phyloP scores from a whole-genome alignment of 2,113 vertebrate species.

The Diadophis punctatus region DNA sequence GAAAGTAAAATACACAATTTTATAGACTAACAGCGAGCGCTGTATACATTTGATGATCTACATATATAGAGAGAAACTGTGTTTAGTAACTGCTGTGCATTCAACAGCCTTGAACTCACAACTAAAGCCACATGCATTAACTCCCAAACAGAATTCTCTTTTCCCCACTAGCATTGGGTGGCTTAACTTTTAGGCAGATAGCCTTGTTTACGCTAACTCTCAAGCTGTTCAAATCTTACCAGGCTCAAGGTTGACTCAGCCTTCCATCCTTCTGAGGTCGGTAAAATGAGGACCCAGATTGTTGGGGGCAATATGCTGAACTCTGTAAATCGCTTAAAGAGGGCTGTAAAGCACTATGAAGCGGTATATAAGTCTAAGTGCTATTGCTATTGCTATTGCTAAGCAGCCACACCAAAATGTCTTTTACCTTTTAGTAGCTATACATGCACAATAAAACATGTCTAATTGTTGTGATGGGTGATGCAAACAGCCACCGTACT shows the following conservation, averaged over 20 bases:
- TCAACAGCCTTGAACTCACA: background rate
- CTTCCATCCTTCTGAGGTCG: no score
- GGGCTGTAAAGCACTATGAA: no score
- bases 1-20: background rate
- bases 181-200: background rate
- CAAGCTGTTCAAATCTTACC: no score
- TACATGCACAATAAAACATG: constrained; percentile 47
- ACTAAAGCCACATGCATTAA: background rate
- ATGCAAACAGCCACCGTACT: background rate
- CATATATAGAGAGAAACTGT: background rate
- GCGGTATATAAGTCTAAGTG: no score
- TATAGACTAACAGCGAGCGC: background rate
- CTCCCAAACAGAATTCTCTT: background rate
- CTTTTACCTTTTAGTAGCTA: constrained; percentile 49
- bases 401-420: constrained; percentile 46
- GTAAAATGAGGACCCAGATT: no score
- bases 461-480: constrained; percentile 40
- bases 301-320: no score
- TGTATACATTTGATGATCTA: background rate
- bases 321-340: no score
- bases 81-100: background rate
- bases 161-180: background rate
- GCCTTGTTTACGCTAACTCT: background rate
- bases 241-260: no score
- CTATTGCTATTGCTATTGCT: no score